Conservation (phyloP, 2,888 invertebrate genomes). For the Ochlodes sylvanus region DNA sequence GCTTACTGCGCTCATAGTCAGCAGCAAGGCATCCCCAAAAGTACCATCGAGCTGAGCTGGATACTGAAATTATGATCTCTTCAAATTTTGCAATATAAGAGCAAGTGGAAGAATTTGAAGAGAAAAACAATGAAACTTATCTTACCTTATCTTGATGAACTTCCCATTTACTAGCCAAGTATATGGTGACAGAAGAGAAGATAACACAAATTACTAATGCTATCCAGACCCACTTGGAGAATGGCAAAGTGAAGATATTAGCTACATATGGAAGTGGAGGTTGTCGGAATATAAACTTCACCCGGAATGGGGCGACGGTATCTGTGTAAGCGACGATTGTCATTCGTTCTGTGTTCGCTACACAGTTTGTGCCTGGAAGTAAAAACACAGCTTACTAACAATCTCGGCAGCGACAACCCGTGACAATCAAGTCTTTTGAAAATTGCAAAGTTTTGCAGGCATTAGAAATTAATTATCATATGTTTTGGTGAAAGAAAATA, state of each 20-base stretch:
- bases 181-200: constrained; percentile 63
- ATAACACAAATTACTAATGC: constrained; percentile 70
- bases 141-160: constrained; percentile 48
- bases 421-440: too few relatives aligned
- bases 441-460: too few relatives aligned
- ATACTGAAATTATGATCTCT: constrained; percentile 47
- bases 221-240: constrained; percentile 86
- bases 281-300: constrained; percentile 86
- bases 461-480: too few relatives aligned
- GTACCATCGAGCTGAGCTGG: constrained; percentile 59
- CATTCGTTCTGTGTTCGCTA: constrained; percentile 55
- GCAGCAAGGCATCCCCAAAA: constrained; percentile 73
- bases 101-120: too few relatives aligned
- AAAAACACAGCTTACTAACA: neutral
- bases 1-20: constrained; percentile 83
- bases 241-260: constrained; percentile 88
- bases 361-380: constrained; percentile 64
- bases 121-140: too few relatives aligned
- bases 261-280: constrained; percentile 87
- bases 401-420: too few relatives aligned
- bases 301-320: constrained; percentile 68
- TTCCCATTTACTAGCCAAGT: constrained; percentile 69
- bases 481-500: too few relatives aligned
- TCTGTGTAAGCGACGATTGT: constrained; percentile 76
- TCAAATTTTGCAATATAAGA: too few relatives aligned